Base-by-base conservation (phyloP, 2,113 vertebrate genomes). In the Cheilinus undulatus region DNA sequence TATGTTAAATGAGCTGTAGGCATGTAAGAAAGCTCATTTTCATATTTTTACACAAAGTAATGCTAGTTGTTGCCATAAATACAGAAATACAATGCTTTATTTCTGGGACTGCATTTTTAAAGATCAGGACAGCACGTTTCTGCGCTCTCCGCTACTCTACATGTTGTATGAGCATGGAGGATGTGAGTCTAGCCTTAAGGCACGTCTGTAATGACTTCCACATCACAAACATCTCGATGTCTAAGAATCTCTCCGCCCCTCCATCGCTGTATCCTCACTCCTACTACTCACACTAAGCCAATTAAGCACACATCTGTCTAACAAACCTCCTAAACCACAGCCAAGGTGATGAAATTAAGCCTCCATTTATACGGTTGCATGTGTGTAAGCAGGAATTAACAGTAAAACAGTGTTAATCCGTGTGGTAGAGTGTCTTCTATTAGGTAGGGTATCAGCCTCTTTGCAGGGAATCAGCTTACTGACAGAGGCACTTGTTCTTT, bases 271-370 rank as follows among this genome's bases (percentile, higher is more conserved):
- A 70, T 82, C 63, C 58, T 49, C 65, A 73, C 62, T 68, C 64
- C 73, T 69, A 50, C 73, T 71, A 63, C 82, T 88, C 85, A 75
- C 86, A 71, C 73, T 80, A 68, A 87, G 82, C 82, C 87, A 92
- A 89, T 91, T 91, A 91, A 68, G 32, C 72, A 74, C 84, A 89
- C 91, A 89, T 89, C 89, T 90, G 88, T 88, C 56, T 32, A 81
- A 82, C 78, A 83, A 85, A 82, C 83, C 86, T 85, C n/a, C 49
- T 89, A 88, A 90, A 88, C 88, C 69, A 76, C 15, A 22, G 59
- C 53, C 78, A 78, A 86, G 87, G 81, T 91, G 87, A 89, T 88
- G 70, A 90, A 88, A 88, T 85, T 80, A 85, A 86, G 63, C 46
- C 54, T 71, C 3, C 13, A 51, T 24, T 32, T 24, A 4, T 67